These are phyloP conservation scores for Troides helena DNA, from an alignment of 2,888 invertebrate genomes.

Conservation along the genomic window DNA sequence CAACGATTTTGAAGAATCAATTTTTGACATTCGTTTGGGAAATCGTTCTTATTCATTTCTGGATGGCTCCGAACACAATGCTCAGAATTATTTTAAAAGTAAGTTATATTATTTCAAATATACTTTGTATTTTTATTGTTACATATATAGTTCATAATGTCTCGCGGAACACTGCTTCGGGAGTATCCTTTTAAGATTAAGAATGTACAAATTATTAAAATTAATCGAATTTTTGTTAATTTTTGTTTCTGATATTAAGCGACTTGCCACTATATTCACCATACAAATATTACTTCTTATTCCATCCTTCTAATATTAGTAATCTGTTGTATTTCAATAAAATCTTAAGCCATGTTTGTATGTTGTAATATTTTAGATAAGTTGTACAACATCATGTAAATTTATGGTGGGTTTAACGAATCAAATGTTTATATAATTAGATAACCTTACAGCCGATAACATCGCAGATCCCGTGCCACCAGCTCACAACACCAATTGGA, in stretches of 20 bases:
- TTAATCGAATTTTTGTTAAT: too few species aligned
- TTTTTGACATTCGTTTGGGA: conserved; percentile 69
- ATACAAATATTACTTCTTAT: too few species aligned
- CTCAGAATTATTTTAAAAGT: conserved; percentile 53
- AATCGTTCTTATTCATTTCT: conserved; percentile 66
- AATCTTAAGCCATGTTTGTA: too few species aligned
- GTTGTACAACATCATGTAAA: too few species aligned
- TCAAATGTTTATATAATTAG: background rate
- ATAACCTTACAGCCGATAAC: conserved; percentile 37
- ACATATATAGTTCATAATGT: background rate
- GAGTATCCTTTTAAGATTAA: too few species aligned
- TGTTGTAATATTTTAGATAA: too few species aligned
- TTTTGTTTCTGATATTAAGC: too few species aligned
- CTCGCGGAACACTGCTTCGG: background rate
- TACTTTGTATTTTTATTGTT: background rate
- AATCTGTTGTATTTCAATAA: too few species aligned
- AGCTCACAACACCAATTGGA: conserved; percentile 44
- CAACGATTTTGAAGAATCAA: conserved; percentile 65
- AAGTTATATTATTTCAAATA: conserved; percentile 30
- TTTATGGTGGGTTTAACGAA: background rate
- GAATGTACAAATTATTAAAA: too few species aligned
- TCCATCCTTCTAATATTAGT: too few species aligned
- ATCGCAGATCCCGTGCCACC: conserved; percentile 45
- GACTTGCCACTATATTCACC: too few species aligned
- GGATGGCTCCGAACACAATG: conserved; percentile 49